A percentile compares a stretch with the other conserved stretches of the same genome.
Conservation (phyloP, 2,797 vertebrate species). For the Cirrhinus mrigala region DNA sequence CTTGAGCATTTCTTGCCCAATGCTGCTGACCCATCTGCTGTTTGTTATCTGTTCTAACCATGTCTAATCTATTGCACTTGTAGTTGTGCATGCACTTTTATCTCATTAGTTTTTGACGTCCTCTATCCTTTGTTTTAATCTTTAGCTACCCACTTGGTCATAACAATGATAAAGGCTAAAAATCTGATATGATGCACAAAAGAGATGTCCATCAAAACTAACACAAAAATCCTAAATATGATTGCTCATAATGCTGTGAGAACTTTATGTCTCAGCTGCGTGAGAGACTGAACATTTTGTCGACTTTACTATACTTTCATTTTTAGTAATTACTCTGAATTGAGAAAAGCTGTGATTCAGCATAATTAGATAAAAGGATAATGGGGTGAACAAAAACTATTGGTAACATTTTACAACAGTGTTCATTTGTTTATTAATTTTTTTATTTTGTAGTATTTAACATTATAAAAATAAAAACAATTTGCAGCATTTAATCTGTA, state of each 20-base stretch:
- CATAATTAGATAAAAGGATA: background rate
- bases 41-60: slow-evolving; percentile 5
- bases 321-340: background rate
- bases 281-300: background rate
- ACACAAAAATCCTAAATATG: slow-evolving; percentile 1
- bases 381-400: background rate
- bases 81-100: slow-evolving; percentile 13
- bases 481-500: background rate
- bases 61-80: background rate
- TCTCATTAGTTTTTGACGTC: background rate
- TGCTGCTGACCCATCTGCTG: slow-evolving; percentile 14
- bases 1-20: background rate
- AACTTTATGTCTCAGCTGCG: background rate
- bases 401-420: background rate
- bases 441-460: background rate
- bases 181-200: background rate
- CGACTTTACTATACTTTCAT: background rate
- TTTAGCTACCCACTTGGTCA: background rate
- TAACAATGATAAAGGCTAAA: background rate
- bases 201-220: slow-evolving; percentile 27
- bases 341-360: background rate
- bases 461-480: background rate
- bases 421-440: background rate
- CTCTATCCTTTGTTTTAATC: background rate
- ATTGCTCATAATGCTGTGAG: background rate